These are phyloP conservation scores for Tenthredo mesomela DNA, from an alignment of 2,888 invertebrate species.

Conservation along the genomic window DNA sequence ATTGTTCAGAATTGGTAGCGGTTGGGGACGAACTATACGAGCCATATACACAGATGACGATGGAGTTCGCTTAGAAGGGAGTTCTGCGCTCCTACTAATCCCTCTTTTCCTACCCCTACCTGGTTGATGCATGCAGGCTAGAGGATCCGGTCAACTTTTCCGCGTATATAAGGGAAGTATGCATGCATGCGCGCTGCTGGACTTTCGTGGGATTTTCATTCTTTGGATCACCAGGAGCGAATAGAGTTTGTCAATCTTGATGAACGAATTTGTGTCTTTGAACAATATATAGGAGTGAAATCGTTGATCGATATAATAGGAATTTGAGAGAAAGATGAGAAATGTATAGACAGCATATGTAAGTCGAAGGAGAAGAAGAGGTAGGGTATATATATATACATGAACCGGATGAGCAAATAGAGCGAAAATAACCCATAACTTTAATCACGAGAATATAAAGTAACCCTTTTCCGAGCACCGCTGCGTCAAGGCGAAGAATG, in stretches of 20 bases:
- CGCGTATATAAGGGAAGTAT: neutral
- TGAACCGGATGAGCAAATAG: conserved; percentile 52
- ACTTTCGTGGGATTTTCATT: neutral
- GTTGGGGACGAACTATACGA: conserved; percentile 42
- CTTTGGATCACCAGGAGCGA: neutral
- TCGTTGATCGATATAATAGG: neutral
- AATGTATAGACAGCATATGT: neutral
- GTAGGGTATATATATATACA: no score
- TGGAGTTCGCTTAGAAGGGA: conserved; percentile 27
- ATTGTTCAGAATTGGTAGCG: conserved; percentile 65
- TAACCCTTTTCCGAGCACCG: conserved; percentile 70
- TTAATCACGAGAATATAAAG: conserved; percentile 76
- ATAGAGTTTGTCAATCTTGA: neutral
- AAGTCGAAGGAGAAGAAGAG: neutral
- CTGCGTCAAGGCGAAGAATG: conserved; percentile 76
- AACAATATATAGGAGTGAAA: neutral
- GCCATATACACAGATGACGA: conserved; percentile 19
- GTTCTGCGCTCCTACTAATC: conserved; percentile 1
- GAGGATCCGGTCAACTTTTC: neutral
- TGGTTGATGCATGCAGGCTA: neutral
- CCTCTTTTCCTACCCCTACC: conserved; percentile 19
- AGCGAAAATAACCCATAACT: conserved; percentile 73
- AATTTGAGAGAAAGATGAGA: neutral
- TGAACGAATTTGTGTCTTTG: neutral
- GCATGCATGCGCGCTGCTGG: neutral